Percentiles rank a stretch among this genome's conserved stretches.
phyloP scores from a whole-genome alignment of 1,140 invertebrate genomes.

The Brachionus paranguensis region DNA sequence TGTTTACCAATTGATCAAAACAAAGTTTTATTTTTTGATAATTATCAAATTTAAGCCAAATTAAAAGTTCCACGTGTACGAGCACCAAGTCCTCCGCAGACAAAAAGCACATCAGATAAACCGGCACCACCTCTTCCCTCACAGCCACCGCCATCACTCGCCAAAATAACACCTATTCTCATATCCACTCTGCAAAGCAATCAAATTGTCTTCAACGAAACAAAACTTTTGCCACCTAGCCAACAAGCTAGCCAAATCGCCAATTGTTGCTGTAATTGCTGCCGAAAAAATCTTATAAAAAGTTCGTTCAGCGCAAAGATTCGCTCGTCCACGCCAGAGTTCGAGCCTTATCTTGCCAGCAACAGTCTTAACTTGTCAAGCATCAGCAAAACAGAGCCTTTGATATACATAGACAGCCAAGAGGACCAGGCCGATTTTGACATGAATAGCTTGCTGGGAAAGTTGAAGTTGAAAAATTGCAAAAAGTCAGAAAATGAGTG shows the following conservation, averaged over 20 bases:
- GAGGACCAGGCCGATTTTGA: neutral
- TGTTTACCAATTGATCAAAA: neutral
- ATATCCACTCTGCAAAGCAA: neutral
- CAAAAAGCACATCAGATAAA: neutral
- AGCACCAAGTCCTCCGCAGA: neutral
- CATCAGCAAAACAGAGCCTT: neutral
- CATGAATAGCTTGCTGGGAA: neutral
- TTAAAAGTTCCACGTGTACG: neutral
- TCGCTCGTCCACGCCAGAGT: neutral
- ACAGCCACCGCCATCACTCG: constrained; percentile 2
- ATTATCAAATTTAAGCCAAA: neutral
- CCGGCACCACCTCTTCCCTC: constrained; percentile 6
- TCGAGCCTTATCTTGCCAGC: neutral
- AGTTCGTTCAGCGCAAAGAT: neutral
- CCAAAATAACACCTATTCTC: constrained; percentile 8
- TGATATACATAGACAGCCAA: constrained; percentile 1
- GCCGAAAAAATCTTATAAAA: neutral
- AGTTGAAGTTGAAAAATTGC: neutral
- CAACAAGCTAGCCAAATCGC: neutral
- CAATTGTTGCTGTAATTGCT: neutral
- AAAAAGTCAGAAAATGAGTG: neutral
- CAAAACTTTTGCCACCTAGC: neutral
- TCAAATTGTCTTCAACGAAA: neutral
- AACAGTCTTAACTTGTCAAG: neutral
- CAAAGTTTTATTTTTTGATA: neutral